Conservation (phyloP, 2,797 vertebrate species). For the Myotis findleyi region DNA sequence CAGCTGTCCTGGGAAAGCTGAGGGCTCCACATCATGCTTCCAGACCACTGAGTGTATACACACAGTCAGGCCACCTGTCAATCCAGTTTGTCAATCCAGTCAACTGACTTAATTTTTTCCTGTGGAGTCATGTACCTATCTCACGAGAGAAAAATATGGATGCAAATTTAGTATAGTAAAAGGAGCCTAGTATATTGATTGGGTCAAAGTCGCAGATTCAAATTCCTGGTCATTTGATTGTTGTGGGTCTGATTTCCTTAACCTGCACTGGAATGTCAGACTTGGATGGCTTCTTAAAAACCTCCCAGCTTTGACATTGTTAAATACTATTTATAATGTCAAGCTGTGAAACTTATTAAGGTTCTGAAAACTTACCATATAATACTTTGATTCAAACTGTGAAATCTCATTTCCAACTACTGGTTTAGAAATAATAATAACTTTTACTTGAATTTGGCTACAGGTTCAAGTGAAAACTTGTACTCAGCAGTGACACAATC, state of each 20-base stretch:
- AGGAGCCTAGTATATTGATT: background rate
- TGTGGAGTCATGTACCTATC: background rate
- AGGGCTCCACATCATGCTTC: accelerated
- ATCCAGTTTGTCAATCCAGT: background rate
- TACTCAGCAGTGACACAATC: background rate
- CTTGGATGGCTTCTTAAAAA: background rate
- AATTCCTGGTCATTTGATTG: background rate
- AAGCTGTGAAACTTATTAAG: slow-evolving; percentile 76
- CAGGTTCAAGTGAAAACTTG: slow-evolving; percentile 51
- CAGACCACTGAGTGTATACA: too few species aligned
- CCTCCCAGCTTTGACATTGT: background rate
- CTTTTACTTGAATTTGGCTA: slow-evolving; percentile 54
- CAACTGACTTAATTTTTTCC: background rate
- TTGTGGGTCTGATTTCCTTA: background rate
- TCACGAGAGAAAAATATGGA: background rate
- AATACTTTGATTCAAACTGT: slow-evolving; percentile 70
- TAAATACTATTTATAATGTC: slow-evolving; percentile 28
- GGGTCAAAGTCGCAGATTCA: background rate
- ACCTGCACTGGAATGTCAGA: background rate
- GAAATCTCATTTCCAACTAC: slow-evolving; percentile 79
- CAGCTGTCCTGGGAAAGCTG: background rate
- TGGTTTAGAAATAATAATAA: slow-evolving; percentile 75
- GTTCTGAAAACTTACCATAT: slow-evolving; percentile 76
- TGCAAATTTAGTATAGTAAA: background rate
- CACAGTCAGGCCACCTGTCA: background rate